Evolutionary conservation across 2,888 invertebrate genomes (phyloP), one percentile per base, ranked within the genome.

Genomic region (Ceramica pisi): DNA sequence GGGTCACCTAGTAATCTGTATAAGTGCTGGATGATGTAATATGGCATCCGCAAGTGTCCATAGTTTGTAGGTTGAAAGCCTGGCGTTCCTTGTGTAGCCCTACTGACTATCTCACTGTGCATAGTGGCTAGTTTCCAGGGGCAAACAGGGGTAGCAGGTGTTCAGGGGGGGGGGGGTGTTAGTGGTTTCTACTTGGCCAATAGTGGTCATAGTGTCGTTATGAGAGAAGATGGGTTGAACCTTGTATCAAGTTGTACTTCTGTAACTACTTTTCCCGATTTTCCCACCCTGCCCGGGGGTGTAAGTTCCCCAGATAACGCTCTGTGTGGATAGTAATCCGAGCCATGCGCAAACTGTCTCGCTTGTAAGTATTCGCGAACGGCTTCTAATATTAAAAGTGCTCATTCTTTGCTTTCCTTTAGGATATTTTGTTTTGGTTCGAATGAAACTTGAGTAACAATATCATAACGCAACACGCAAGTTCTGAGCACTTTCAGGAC

Each of bases 241-340:
- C 21, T 14, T 38, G 2, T 21, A 57, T 26, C 0, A 60, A 76
- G 19, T 55, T 61, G 48, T 41, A 55, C 73, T 83, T 83, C 75
- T 74, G 23, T 5, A 0, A 5, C 3, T 16, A 4, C 0, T 9
- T 5, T 57, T 7, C 9, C 6, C 4, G 0, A 0, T 53, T 35
- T 1, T 16, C 5, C 23, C 38, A 16, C 26, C 31, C 23, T 8
- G 83, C 81, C 70, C 31, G 57, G 23, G 81, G 86, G 72, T 66
- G 62, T 61, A 83, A 81, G 70, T 83, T 80, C 68, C 84, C 75
- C 56, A 83, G 81, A 85, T 83, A 83, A 83, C 75, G 72, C 53
- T 62, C 61, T 64, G 66, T 86, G 67, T 80, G 59, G 84, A 75
- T 83, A 86, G 81, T 70, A 86, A 83, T 74, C 69, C 63, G 67